phyloP scores from a whole-genome alignment of 2,797 vertebrate species.

The Eospalax fontanierii region DNA sequence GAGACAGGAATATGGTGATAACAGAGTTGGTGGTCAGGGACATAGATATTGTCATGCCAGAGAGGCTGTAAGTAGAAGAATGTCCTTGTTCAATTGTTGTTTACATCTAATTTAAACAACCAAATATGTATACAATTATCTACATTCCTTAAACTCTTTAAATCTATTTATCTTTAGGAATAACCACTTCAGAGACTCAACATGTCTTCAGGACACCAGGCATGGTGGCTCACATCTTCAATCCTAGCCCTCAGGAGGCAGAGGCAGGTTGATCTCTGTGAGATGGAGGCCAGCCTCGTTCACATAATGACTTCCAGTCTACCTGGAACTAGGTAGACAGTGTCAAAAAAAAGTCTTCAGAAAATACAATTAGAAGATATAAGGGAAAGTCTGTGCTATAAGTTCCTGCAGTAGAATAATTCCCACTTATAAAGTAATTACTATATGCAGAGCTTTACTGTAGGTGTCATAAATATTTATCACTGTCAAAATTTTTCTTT shows the following conservation, averaged over 20 bases:
- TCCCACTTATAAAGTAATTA: not conserved
- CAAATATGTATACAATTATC: not conserved
- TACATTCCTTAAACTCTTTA: not conserved
- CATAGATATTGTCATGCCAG: not conserved
- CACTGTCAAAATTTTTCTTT: constrained; percentile 2
- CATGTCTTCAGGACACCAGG: not conserved
- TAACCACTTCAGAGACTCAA: not conserved
- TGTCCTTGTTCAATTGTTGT: not conserved
- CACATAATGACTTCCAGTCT: too few relatives aligned
- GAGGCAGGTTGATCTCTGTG: too few relatives aligned
- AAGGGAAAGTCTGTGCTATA: not conserved
- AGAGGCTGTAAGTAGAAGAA: not conserved
- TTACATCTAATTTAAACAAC: not conserved
- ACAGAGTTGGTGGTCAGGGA: not conserved
- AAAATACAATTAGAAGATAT: not conserved
- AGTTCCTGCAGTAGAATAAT: constrained; percentile 24
- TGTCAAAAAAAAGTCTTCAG: not conserved
- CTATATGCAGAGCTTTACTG: not conserved
- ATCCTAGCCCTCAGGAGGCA: too few relatives aligned
- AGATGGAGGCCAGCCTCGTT: too few relatives aligned
- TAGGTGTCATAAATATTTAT: constrained; percentile 24
- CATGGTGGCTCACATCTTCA: too few relatives aligned
- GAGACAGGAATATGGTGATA: not conserved
- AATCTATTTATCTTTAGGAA: not conserved
- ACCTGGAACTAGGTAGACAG: too few relatives aligned